A percentile compares a stretch with the other conserved stretches of the same genome.
phyloP scores from a whole-genome alignment of 2,797 vertebrate genomes.

The Enteromius fasciolatus region DNA sequence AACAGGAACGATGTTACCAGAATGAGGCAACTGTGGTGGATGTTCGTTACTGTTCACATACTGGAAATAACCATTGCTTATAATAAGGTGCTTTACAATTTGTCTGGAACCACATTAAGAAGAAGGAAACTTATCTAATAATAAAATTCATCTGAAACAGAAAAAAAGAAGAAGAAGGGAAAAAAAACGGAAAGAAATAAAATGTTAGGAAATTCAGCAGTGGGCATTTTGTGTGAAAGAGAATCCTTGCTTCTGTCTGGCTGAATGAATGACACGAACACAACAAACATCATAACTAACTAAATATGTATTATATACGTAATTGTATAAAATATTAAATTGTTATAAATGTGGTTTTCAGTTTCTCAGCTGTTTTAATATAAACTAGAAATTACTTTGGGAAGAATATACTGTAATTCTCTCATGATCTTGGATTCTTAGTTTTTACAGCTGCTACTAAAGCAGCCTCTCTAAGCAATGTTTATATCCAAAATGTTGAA shows the following conservation, averaged over 20 bases:
- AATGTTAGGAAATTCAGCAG: not conserved
- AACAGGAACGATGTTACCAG: not conserved
- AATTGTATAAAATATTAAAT: not conserved
- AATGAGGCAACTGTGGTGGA: not conserved
- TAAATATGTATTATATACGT: not conserved
- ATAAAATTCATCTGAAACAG: not conserved
- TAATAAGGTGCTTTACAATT: not conserved
- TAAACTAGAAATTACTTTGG: not conserved
- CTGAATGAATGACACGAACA: not conserved
- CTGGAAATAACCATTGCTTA: constrained; percentile 24
- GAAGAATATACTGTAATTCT: not conserved
- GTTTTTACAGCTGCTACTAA: constrained; percentile 11
- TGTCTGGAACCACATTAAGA: not conserved
- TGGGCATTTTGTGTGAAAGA: not conserved
- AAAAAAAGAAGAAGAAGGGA: no score
- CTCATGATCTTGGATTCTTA: not conserved
- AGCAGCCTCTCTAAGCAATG: not conserved
- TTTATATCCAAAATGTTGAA: constrained; percentile 2
- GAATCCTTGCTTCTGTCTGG: not conserved
- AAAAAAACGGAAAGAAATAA: not conserved
- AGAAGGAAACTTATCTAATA: not conserved
- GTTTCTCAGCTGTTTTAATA: not conserved
- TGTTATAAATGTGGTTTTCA: not conserved
- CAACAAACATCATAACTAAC: not conserved
- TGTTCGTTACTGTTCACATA: not conserved